Conservation (phyloP, 2,888 invertebrate species). For the Amphipyra berbera region DNA sequence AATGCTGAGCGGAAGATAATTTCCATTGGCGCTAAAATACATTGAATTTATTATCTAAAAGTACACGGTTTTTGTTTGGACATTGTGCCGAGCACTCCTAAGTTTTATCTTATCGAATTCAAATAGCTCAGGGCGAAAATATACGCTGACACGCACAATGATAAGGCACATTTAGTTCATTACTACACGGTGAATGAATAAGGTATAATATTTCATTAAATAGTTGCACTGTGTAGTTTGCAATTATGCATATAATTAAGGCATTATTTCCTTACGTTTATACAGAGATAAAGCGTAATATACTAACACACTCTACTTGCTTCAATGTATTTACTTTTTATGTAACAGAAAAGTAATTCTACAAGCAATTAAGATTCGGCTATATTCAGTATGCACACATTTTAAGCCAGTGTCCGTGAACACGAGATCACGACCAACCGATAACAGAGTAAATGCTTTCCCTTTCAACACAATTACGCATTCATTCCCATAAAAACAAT, state of each 20-base stretch:
- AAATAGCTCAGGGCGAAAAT: constrained; percentile 46
- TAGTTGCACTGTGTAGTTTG: not conserved
- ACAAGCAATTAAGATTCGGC: not conserved
- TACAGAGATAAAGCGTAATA: not conserved
- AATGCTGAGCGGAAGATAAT: not conserved
- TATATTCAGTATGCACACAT: not conserved
- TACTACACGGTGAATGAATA: constrained; percentile 1
- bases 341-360: too few species aligned
- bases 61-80: constrained; percentile 5
- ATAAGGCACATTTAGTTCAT: constrained; percentile 26
- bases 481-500: constrained; percentile 31
- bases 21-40: not conserved
- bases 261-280: not conserved
- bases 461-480: constrained; percentile 36
- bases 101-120: constrained; percentile 57
- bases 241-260: not conserved
- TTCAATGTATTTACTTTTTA: not conserved
- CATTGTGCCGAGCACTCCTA: constrained; percentile 30
- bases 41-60: not conserved
- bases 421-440: constrained; percentile 13
- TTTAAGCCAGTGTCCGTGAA: constrained; percentile 1
- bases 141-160: constrained; percentile 38
- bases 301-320: not conserved
- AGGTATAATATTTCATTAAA: not conserved
- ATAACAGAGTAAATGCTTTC: constrained; percentile 32